Percentiles rank a stretch among this genome's conserved stretches.
Conservation (phyloP, 1,140 invertebrate species). For the Lasaia peninsularis region DNA sequence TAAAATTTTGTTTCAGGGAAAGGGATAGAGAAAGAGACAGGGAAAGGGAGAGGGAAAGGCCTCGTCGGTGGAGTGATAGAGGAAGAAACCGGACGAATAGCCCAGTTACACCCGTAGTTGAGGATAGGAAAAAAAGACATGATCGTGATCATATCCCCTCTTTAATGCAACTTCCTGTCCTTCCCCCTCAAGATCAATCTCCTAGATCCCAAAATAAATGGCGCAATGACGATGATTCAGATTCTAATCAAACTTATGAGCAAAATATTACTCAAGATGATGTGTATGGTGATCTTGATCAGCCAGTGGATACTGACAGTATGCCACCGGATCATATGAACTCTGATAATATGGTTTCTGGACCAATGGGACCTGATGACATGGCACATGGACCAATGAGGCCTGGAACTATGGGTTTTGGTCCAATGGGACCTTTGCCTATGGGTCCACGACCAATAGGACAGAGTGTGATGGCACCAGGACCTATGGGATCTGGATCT, state of each 20-base stretch:
- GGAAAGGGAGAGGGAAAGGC: constrained; percentile 44
- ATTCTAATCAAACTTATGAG: constrained; percentile 35
- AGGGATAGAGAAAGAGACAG: constrained; percentile 35
- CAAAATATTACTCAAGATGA: constrained; percentile 17
- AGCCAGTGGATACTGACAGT: not conserved
- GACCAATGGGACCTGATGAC: constrained; percentile 21
- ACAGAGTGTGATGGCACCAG: constrained; percentile 21
- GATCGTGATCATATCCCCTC: constrained; percentile 50
- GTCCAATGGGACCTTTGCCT: not conserved
- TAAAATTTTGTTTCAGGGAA: constrained; percentile 36
- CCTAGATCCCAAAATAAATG: constrained; percentile 33
- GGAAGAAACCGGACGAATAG: constrained; percentile 45
- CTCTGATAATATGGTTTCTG: constrained; percentile 15
- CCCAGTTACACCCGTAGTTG: constrained; percentile 51
- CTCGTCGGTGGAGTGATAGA: constrained; percentile 53
- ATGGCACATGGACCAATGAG: constrained; percentile 33
- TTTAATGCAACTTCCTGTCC: constrained; percentile 60
- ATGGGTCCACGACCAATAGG: not conserved
- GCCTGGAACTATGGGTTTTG: constrained; percentile 14
- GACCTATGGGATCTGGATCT: constrained; percentile 26
- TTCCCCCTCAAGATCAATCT: constrained; percentile 40
- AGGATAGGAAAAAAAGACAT: constrained; percentile 49
- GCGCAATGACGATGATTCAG: constrained; percentile 34
- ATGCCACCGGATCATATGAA: constrained; percentile 24
- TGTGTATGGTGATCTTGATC: constrained; percentile 4